Conservation (phyloP, 2,797 vertebrate species). For the Buceros bicornis region DNA sequence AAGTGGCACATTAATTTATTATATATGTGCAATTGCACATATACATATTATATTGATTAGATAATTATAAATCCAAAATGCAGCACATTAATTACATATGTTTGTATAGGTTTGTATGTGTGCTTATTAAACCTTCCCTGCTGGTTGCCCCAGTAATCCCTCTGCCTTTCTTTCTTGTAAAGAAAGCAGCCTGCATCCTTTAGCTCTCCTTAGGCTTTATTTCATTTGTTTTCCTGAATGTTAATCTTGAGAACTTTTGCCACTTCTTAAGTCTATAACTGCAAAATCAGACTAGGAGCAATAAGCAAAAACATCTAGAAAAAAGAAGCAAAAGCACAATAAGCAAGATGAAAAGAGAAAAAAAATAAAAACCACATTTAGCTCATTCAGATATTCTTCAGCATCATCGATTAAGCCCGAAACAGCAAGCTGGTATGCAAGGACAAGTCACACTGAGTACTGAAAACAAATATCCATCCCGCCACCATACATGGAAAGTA, state of each 20-base stretch:
- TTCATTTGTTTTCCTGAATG: constrained; percentile 2
- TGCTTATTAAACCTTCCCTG: not conserved
- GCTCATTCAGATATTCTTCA: constrained; percentile 75
- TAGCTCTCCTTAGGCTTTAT: constrained; percentile 4
- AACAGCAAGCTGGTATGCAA: constrained; percentile 76
- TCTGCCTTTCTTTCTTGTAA: constrained; percentile 31
- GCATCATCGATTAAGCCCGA: constrained; percentile 66
- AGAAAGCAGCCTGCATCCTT: constrained; percentile 34
- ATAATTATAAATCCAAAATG: constrained; percentile 13
- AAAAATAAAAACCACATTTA: constrained; percentile 76
- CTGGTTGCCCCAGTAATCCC: not conserved
- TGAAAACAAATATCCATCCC: constrained; percentile 63
- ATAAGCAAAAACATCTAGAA: constrained; percentile 80
- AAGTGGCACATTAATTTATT: constrained; percentile 10
- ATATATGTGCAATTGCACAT: constrained; percentile 28
- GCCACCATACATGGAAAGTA: constrained; percentile 56
- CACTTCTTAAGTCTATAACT: constrained; percentile 62
- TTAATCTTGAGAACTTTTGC: constrained; percentile 59
- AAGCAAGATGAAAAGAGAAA: constrained; percentile 81
- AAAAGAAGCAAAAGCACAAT: constrained; percentile 81
- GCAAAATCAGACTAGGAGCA: constrained; percentile 75
- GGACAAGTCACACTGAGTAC: constrained; percentile 46
- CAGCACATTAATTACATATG: not conserved
- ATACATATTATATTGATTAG: not conserved
- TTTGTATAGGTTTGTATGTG: not conserved